phyloP scores from a whole-genome alignment of 2,797 vertebrate genomes.

The Pterois miles region DNA sequence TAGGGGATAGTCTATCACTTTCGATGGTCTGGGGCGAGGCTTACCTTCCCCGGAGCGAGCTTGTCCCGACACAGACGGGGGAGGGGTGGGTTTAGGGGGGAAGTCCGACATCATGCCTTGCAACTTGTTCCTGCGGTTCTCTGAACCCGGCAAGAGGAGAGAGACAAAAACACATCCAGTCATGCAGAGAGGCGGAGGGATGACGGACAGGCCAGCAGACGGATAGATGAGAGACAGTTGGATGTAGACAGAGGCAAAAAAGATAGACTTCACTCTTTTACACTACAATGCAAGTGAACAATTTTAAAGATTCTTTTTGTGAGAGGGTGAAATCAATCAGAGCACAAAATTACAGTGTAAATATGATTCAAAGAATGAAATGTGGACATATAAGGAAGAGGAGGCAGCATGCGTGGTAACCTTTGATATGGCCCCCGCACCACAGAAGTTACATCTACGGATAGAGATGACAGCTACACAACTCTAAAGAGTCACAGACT shows the following conservation, averaged over 20 bases:
- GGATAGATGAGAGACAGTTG: conserved; percentile 40
- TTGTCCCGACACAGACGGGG: conserved; percentile 85
- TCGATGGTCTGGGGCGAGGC: not conserved
- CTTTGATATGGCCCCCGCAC: conserved; percentile 51
- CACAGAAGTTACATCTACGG: conserved; percentile 54
- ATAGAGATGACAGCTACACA: conserved; percentile 64
- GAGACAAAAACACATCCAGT: conserved; percentile 76
- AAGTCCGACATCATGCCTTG: conserved; percentile 92
- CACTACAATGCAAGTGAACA: not conserved
- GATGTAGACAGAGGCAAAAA: conserved; percentile 38
- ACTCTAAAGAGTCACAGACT: conserved; percentile 67
- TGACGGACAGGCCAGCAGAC: conserved; percentile 43
- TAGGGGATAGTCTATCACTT: not conserved
- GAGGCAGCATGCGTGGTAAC: conserved; percentile 69
- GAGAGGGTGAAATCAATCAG: conserved; percentile 32
- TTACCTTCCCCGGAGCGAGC: conserved; percentile 88
- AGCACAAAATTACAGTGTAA: conserved; percentile 34
- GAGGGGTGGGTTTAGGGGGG: conserved; percentile 84
- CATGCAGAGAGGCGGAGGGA: conserved; percentile 63
- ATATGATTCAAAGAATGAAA: conserved; percentile 58
- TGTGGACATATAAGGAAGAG: conserved; percentile 41
- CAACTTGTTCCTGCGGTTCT: conserved; percentile 90
- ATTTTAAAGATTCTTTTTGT: conserved; percentile 7
- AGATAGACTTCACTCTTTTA: conserved; percentile 36
- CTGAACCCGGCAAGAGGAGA: conserved; percentile 79